Evolutionary conservation across 2,888 invertebrate genomes (phyloP), one percentile per base, ranked within the genome.

Genomic region (Caenorhabditis wallacei): DNA sequence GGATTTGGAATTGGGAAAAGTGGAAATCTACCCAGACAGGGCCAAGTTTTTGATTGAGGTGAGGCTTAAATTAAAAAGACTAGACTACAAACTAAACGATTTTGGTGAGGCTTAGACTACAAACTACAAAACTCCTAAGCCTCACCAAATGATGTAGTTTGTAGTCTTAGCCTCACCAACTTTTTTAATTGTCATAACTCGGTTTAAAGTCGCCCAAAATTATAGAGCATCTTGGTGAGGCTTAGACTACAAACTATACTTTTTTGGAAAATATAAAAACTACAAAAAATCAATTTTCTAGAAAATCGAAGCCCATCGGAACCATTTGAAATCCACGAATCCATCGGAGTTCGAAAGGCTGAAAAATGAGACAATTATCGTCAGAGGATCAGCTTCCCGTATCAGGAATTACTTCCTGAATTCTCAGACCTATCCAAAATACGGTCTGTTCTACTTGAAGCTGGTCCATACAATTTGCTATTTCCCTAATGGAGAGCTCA

Each of bases 21-120:
- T 59, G 13, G 59, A 59, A 16, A 59, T 59, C 5, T 59, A 59
- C 16, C 59, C 59, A 16, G 8, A 57, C 7, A 8, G 11, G 13
- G 30, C 59, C 11, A 10, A 13, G 40, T 30, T 30, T 3, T 5
- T 30, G 8, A 30, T 30, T 8, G 30, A 30, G 30, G 30, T 30
- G 30, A 30, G 30, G 30, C 30, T 30, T 10, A 22, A 13, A 57
- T 35, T 3, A 30, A 18, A 13, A 10, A 57, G 57, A 16, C 26
- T 24, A 26, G 11, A 30, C 30, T 30, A 30, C 30, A 30, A 30
- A 30, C 30, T 30, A 30, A 3, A 51, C 7, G 1, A n/a, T 51
- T 51, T 51, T 18, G 3, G 30, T 30, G 30, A 30, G 30, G 30
- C 30, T 30, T 5, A 30, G 30, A 30, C 30, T 30, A 30, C 30